Base-by-base conservation (phyloP, 2,888 invertebrate genomes). In the Cristatella mucedo region DNA sequence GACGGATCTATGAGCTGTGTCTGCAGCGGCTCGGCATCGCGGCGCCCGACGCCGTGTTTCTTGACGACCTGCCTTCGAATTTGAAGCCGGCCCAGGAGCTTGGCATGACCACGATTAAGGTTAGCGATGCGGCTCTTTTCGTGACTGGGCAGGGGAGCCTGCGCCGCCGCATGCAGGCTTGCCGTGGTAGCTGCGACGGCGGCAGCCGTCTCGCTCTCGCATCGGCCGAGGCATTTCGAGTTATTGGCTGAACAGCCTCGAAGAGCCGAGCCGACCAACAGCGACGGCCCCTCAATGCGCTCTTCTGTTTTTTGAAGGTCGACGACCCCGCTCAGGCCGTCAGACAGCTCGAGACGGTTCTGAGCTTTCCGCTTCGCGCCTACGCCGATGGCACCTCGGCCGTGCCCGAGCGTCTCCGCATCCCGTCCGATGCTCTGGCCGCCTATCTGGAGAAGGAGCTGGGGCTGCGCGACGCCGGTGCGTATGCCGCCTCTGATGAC, bases 1-100 rank as follows among this genome's bases (percentile, higher is more conserved):
- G 49, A 1, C 47, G 48, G 33, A 66, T 67, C 29, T 68, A 61
- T 47, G 43, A 57, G 20, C 44, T 54, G 24, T 57, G 57, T 29
- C 50, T 64, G 19, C 46, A 56, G 3, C 42, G 54, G 41, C 50
- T 64, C 7, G 43, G 47, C 2, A 45, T 57, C 9, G 33, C 41
- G 2, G 57, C 62, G 7, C 47, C 54, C 33, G 54, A 63, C 37
- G 49, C 55, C 4, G 49, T 67, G 2, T 68, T 68, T 46, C 52
- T 68, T 4, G 68, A 68, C 47, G 68, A 68, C 44, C 49, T 68
- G 20, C 68, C 67, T 3, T 42, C 46, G 1, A 68, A 68, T 42
- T 46, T 68, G 24, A 67, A 68, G 42, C 47, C 57, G 20, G 67
- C 68, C 2, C 49, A 46, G 20, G 40, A 49, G 22, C 24, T 67